Evolutionary conservation across 2,797 vertebrate species (phyloP), one percentile per base, ranked within the genome.

Genomic region (Diceros bicornis): DNA sequence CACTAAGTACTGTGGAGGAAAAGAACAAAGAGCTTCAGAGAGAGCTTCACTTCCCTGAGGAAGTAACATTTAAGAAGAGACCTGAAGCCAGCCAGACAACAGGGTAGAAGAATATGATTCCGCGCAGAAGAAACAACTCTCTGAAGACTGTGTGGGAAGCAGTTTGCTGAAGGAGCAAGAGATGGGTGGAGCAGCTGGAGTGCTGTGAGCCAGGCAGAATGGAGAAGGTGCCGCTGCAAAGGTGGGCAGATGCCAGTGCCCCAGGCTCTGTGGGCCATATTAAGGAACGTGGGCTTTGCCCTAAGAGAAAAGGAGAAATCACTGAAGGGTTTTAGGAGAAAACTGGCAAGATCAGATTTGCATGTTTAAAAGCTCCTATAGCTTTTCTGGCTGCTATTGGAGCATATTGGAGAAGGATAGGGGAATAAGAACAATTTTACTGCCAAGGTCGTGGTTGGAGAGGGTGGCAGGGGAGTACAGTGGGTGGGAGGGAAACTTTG

Each of bases 51-150:
- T 8, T 66, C 68, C 21, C 71, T 10, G 3, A 37, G 71, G 86
- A 95, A 85, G 72, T 52, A 81, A 25, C n/a, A 41, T 41, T 71
- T 75, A 44, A 71, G 41, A 50, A 84, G 25, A 79, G 59, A 83
- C 44, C 8, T 25, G 25, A 89, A 94, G 69, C 47, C 32, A 55
- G 32, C 37, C 6, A 69, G 29, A 32, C 57, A 69, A 32, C 20
- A 32, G 66, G 17, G 18, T 10, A 10, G 25, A 29, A 44, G 59
- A 8, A 13, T 13, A 6, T 37, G 89, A 74, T 50, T 75, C 34
- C 29, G n/a, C 23, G 27, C 61, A 74, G 52, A 68, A 90, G 72
- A 59, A 94, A 57, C 1, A 17, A 27, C 23, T 4, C 2, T 27
- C 32, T 10, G 27, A 81, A 88, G 66, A 61, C 25, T 47, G 7